Conservation (phyloP, 2,888 invertebrate species). For the Xylota segnis region DNA sequence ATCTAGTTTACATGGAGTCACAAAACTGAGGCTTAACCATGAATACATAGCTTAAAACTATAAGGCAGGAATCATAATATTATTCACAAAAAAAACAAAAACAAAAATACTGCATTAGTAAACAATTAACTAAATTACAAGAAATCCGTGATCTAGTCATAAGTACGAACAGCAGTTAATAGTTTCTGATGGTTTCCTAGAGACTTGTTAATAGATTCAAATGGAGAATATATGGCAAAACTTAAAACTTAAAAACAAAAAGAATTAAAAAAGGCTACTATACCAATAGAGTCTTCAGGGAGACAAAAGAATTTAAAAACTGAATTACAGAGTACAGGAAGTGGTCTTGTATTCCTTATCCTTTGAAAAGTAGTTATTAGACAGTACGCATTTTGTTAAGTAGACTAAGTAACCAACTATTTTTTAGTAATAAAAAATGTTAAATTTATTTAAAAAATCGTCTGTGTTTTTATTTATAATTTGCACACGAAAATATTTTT, state of each 20-base stretch:
- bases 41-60: background rate
- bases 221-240: slow-evolving; percentile 3
- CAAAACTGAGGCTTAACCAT: slow-evolving; percentile 52
- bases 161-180: slow-evolving; percentile 51
- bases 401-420: slow-evolving; percentile 30
- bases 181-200: slow-evolving; percentile 16
- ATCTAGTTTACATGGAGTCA: slow-evolving; percentile 54
- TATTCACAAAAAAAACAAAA: slow-evolving; percentile 2
- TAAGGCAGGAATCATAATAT: slow-evolving; percentile 16
- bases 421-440: slow-evolving; percentile 19
- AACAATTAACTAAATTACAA: slow-evolving; percentile 48
- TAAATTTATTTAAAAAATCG: slow-evolving; percentile 16
- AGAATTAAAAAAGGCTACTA: slow-evolving; percentile 2
- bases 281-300: slow-evolving; percentile 10
- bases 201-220: slow-evolving; percentile 1
- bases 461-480: no score
- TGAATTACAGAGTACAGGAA: slow-evolving; percentile 17
- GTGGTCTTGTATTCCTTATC: slow-evolving; percentile 15
- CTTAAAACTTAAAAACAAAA: background rate
- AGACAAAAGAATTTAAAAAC: slow-evolving; percentile 15
- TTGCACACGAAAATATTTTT: no score
- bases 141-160: slow-evolving; percentile 76
- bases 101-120: background rate
- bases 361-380: slow-evolving; percentile 14
- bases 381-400: slow-evolving; percentile 35